Conservation (phyloP, 2,113 vertebrate species). For the Platycercus adscitus region DNA sequence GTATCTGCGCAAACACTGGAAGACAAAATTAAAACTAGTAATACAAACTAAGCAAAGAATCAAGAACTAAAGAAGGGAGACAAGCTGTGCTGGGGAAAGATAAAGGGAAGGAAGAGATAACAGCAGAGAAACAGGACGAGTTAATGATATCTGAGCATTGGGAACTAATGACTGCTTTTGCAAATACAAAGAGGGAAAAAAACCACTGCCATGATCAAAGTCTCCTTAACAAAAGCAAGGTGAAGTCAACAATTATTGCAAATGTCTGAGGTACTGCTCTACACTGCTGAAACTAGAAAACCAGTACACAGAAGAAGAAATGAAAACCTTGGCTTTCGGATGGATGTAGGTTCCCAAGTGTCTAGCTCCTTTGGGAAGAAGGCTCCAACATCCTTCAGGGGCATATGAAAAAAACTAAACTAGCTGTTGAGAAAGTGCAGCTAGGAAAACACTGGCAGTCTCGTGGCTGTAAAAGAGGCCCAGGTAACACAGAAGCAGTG, state of each 20-base stretch:
- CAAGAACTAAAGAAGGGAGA: background rate
- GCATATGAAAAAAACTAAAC: background rate
- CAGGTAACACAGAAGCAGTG: background rate
- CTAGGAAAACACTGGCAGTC: background rate
- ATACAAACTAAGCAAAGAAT: background rate
- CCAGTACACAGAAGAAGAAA: background rate
- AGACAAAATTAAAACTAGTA: slow-evolving; percentile 3
- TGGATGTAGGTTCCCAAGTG: background rate
- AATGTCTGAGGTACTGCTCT: background rate
- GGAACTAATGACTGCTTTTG: background rate
- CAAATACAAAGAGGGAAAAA: background rate
- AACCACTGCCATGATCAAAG: background rate
- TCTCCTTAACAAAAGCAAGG: background rate
- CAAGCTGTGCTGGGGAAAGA: slow-evolving; percentile 8
- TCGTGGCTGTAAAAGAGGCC: background rate
- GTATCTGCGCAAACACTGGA: background rate
- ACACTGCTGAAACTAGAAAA: background rate
- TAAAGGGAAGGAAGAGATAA: slow-evolving; percentile 6
- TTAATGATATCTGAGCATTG: background rate
- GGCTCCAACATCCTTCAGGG: background rate
- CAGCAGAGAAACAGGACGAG: background rate
- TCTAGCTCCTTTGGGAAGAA: background rate
- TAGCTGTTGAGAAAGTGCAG: background rate
- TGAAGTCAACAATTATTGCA: background rate
- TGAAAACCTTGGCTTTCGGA: background rate